Percentiles rank a stretch among this genome's conserved stretches.
phyloP scores from a whole-genome alignment of 2,888 invertebrate species.

The Hedya salicella region DNA sequence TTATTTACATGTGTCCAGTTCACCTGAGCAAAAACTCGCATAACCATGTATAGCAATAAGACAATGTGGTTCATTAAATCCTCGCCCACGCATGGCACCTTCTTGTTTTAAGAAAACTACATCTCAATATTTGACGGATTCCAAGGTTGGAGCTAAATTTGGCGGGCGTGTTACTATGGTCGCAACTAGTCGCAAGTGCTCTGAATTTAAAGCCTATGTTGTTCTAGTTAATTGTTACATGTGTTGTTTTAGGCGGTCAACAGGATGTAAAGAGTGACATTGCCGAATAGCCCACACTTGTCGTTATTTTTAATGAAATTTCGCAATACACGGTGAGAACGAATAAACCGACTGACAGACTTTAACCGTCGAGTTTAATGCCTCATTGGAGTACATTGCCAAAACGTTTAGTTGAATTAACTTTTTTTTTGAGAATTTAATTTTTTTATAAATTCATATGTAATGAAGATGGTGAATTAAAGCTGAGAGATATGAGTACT shows the following conservation, averaged over 20 bases:
- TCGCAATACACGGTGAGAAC: not conserved
- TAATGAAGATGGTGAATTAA: too few species aligned
- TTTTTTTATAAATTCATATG: too few species aligned
- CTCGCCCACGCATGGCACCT: slow-evolving; percentile 62
- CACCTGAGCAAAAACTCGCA: slow-evolving; percentile 67
- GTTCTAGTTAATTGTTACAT: slow-evolving; percentile 22
- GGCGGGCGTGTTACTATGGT: slow-evolving; percentile 10
- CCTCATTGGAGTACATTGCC: too few species aligned
- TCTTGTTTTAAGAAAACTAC: slow-evolving; percentile 46
- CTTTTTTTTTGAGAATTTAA: too few species aligned
- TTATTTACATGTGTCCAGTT: slow-evolving; percentile 71
- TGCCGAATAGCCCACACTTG: slow-evolving; percentile 3
- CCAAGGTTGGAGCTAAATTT: slow-evolving; percentile 48
- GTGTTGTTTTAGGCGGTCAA: slow-evolving; percentile 24
- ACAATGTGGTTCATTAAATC: slow-evolving; percentile 80
- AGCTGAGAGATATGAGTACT: too few species aligned
- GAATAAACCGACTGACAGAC: too few species aligned
- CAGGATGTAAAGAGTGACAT: slow-evolving; percentile 14
- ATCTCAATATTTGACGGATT: slow-evolving; percentile 47
- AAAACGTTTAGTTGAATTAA: too few species aligned
- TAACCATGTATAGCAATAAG: slow-evolving; percentile 79
- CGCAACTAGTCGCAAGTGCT: slow-evolving; percentile 24
- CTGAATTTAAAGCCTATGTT: slow-evolving; percentile 31
- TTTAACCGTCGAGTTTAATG: too few species aligned
- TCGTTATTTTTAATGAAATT: not conserved